Conservation (phyloP, 2,113 vertebrate species). For the Notothenia rossii region DNA sequence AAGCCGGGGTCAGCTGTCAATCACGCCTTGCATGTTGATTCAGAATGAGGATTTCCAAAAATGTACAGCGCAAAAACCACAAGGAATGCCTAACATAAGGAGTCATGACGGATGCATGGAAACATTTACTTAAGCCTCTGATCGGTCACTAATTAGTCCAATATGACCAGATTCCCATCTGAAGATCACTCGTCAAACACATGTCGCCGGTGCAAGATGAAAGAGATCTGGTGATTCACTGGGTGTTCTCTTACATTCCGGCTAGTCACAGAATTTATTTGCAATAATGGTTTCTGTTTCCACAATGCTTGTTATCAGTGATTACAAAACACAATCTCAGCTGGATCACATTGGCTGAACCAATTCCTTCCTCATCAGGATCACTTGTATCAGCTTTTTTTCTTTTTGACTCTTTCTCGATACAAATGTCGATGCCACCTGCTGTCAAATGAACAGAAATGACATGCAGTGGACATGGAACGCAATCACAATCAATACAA, state of each 20-base stretch:
- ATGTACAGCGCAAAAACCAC: conserved; percentile 70
- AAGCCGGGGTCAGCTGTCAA: conserved; percentile 61
- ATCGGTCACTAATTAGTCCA: conserved; percentile 76
- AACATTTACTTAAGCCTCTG: conserved; percentile 79
- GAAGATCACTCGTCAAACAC: conserved; percentile 55
- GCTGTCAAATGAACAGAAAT: not conserved
- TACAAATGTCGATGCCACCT: not conserved
- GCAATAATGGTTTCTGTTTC: conserved; percentile 37
- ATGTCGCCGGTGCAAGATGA: conserved; percentile 23
- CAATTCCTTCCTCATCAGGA: conserved; percentile 1
- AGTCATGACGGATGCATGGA: conserved; percentile 75
- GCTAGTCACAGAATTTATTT: conserved; percentile 26
- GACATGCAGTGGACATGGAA: not conserved
- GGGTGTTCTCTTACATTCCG: conserved; percentile 31
- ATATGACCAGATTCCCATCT: conserved; percentile 54
- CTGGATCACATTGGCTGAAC: conserved; percentile 13
- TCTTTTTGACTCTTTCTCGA: not conserved
- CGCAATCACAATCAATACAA: not conserved
- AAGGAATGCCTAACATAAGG: conserved; percentile 60
- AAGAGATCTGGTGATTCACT: conserved; percentile 53
- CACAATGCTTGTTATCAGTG: conserved; percentile 29
- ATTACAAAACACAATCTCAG: conserved; percentile 38
- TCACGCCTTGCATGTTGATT: conserved; percentile 65
- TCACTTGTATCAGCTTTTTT: conserved; percentile 23
- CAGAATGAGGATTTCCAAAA: conserved; percentile 77